These are phyloP conservation scores for Aplysia californica DNA, from an alignment of 1,140 invertebrate species.

Conservation along the genomic window DNA sequence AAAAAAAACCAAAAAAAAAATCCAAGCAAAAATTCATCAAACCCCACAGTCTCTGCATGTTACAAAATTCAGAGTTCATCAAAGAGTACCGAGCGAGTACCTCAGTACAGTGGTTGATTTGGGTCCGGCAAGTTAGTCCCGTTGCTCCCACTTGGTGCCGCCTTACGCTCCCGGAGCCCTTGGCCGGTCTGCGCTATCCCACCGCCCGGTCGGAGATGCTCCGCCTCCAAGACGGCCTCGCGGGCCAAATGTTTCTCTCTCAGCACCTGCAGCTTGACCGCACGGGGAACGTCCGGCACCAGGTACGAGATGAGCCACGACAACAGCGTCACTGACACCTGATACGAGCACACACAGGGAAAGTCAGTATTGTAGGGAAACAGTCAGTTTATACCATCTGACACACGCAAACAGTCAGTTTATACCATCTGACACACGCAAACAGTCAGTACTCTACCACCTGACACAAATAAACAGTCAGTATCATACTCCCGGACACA, in stretches of 20 bases:
- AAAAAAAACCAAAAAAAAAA: too few species aligned
- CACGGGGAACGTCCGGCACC: slow-evolving; percentile 86
- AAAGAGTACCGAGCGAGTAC: neutral
- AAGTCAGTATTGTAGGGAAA: too few species aligned
- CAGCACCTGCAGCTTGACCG: slow-evolving; percentile 81
- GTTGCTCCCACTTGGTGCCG: neutral
- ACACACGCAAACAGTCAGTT: too few species aligned
- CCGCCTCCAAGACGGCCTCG: slow-evolving; percentile 84
- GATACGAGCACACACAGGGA: slow-evolving; percentile 61
- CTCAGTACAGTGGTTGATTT: neutral
- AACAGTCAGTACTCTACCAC: too few species aligned
- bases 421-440: too few species aligned
- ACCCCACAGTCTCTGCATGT: neutral
- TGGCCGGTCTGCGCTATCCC: too few species aligned
- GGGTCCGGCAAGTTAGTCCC: neutral
- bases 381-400: too few species aligned
- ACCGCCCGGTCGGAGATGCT: slow-evolving; percentile 24
- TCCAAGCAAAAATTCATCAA: neutral
- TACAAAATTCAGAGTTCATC: neutral
- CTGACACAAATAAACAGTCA: too few species aligned
- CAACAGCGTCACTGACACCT: slow-evolving; percentile 86
- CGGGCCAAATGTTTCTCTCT: slow-evolving; percentile 89
- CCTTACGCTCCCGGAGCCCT: too few species aligned
- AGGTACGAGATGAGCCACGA: slow-evolving; percentile 87
- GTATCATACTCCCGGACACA: too few species aligned